phyloP scores from a whole-genome alignment of 2,797 vertebrate genomes.

The Chromobotia macracanthus region DNA sequence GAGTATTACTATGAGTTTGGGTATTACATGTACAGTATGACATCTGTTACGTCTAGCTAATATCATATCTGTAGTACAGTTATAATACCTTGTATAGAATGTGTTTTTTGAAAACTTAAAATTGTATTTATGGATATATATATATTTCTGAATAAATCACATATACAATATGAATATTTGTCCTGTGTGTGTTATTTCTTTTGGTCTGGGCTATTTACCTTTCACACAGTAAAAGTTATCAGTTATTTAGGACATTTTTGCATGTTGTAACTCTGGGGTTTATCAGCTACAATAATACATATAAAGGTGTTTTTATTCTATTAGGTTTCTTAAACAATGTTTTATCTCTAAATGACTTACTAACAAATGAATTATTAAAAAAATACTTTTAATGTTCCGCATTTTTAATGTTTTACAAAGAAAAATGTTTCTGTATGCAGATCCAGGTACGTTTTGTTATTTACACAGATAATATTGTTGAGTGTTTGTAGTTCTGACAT shows the following conservation, averaged over 20 bases:
- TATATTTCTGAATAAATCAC: conserved; percentile 37
- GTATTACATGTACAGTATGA: not conserved
- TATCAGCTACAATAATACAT: too few species aligned
- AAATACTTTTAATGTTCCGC: too few species aligned
- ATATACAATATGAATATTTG: not conserved
- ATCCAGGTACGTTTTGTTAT: not conserved
- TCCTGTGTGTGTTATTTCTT: not conserved
- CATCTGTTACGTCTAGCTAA: not conserved
- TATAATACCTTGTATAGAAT: not conserved
- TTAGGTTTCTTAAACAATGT: too few species aligned
- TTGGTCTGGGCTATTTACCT: not conserved
- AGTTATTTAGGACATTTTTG: not conserved
- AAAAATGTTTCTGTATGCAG: not conserved
- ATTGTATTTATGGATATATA: conserved; percentile 22
- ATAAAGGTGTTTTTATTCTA: too few species aligned
- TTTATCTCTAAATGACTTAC: too few species aligned
- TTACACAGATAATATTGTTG: not conserved
- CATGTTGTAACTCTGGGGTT: not conserved
- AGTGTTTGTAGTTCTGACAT: not conserved
- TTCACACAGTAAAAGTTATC: not conserved
- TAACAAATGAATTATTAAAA: too few species aligned
- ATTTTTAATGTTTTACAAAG: not conserved
- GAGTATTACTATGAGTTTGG: conserved; percentile 26
- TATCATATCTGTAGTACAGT: conserved; percentile 5
- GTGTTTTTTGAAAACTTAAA: not conserved